Conservation (phyloP, 2,113 vertebrate genomes). For the Addax nasomaculatus region DNA sequence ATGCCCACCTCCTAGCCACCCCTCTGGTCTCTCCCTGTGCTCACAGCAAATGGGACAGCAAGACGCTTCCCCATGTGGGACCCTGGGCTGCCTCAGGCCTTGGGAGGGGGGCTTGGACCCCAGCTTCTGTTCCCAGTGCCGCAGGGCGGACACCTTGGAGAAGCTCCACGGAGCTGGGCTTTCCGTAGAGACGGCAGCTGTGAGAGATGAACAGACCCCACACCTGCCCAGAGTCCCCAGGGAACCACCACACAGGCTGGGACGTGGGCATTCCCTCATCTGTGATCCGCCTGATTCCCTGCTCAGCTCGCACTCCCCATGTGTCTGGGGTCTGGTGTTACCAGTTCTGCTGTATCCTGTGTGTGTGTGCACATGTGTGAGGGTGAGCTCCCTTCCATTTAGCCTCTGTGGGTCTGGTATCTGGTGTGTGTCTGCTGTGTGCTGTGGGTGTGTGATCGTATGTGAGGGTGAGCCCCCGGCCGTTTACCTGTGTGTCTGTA, state of each 20-base stretch:
- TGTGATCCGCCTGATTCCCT: rapidly evolving
- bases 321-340: neutral
- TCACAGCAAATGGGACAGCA: rapidly evolving
- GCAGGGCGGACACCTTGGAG: rapidly evolving
- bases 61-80: neutral
- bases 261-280: rapidly evolving
- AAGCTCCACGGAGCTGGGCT: neutral
- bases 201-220: neutral
- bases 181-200: rapidly evolving
- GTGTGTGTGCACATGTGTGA: too few species aligned
- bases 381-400: too few species aligned
- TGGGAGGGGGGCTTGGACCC: neutral
- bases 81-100: neutral
- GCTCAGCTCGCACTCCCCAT: rapidly evolving
- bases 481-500: too few species aligned
- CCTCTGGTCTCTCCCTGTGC: neutral
- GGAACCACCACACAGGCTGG: neutral
- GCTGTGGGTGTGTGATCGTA: too few species aligned
- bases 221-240: rapidly evolving
- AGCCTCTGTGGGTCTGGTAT: too few species aligned
- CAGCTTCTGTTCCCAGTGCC: neutral
- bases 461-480: too few species aligned
- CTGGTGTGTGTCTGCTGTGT: too few species aligned
- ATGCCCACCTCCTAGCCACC: neutral
- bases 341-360: too few species aligned